A percentile compares a stretch with the other conserved stretches of the same genome.
Conservation (phyloP, 2,797 vertebrate genomes). For the Liasis olivaceus region DNA sequence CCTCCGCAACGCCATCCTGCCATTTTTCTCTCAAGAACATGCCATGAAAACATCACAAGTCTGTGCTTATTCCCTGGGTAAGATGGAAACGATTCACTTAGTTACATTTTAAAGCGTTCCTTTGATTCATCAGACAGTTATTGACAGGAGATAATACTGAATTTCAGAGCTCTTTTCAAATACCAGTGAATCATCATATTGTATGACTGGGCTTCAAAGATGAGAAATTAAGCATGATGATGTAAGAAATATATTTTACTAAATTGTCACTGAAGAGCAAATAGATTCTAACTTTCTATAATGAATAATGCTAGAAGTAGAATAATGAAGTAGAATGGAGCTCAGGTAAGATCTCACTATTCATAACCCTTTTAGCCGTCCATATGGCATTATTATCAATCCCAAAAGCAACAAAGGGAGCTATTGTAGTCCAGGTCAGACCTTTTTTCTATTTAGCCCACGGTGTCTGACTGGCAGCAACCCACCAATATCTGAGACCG, state of each 20-base stretch:
- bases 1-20: slow-evolving; percentile 12
- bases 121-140: slow-evolving; percentile 31
- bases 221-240: background rate
- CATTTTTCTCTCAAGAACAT: slow-evolving; percentile 17
- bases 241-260: slow-evolving; percentile 30
- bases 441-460: background rate
- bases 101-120: slow-evolving; percentile 15
- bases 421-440: background rate
- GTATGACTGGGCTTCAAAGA: background rate
- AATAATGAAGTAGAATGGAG: background rate
- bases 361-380: background rate
- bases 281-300: slow-evolving; percentile 51
- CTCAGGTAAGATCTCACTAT: background rate
- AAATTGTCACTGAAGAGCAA: slow-evolving; percentile 42
- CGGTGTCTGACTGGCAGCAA: background rate
- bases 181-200: slow-evolving; percentile 14
- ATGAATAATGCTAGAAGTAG: slow-evolving; percentile 31
- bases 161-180: background rate
- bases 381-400: background rate
- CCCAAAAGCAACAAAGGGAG: background rate
- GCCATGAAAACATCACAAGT: slow-evolving; percentile 19
- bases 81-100: slow-evolving; percentile 6
- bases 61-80: background rate
- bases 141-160: slow-evolving; percentile 16
- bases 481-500: background rate